Percentiles rank a stretch among this genome's conserved stretches.
Evolutionary conservation across 2,797 vertebrate species (phyloP).

Genomic region (Australoheros facetus): DNA sequence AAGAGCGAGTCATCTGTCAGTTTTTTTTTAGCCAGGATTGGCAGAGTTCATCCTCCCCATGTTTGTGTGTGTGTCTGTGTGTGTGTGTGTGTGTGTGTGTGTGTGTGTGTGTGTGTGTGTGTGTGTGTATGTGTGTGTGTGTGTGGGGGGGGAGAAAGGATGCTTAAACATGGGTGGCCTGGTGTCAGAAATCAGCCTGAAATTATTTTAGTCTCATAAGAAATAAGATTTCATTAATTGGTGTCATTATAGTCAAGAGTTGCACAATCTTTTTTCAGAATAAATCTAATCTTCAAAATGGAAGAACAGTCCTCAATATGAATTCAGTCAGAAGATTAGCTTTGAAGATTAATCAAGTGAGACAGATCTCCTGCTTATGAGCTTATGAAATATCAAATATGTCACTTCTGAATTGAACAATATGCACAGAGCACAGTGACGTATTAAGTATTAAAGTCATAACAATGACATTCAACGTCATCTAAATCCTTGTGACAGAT

Average conservation of each 20-base stretch:
- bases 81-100: neutral
- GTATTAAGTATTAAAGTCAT: conserved; percentile 77
- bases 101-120: neutral
- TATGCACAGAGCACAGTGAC: conserved; percentile 51
- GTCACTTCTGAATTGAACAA: conserved; percentile 66
- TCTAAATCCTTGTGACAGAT: conserved; percentile 79
- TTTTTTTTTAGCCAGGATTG: conserved; percentile 46
- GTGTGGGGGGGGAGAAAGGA: neutral
- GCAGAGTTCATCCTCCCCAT: conserved; percentile 40
- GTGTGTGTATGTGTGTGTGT: neutral
- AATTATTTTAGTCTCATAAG: neutral
- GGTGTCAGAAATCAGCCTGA: conserved; percentile 18
- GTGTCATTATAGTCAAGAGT: neutral
- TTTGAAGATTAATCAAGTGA: conserved; percentile 73
- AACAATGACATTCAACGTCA: conserved; percentile 75
- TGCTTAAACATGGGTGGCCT: conserved; percentile 12
- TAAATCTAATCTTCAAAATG: conserved; percentile 52
- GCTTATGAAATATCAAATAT: conserved; percentile 80
- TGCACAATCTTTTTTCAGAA: conserved; percentile 21
- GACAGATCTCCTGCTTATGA: conserved; percentile 62
- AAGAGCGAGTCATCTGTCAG: conserved; percentile 67
- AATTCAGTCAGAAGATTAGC: conserved; percentile 67
- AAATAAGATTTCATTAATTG: conserved; percentile 11
- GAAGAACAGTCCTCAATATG: conserved; percentile 39
- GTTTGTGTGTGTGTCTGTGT: conserved; percentile 1